Evolutionary conservation across 2,888 invertebrate species (phyloP).

Genomic region (Hirtodrosophila cameraria): DNA sequence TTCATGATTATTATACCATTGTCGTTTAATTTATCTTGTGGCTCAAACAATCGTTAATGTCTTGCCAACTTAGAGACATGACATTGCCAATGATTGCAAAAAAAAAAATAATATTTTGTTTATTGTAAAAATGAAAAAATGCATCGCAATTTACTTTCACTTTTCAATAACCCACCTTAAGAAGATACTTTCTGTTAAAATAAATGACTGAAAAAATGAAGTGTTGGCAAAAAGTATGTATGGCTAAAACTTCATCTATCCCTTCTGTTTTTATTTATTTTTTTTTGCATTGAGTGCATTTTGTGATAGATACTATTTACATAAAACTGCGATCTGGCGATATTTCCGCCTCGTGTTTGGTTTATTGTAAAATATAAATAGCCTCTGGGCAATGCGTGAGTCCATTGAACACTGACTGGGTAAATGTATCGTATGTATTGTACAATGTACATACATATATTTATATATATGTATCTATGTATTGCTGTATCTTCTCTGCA

Average conservation of each 20-base stretch:
- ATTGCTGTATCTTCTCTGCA: conserved; percentile 31
- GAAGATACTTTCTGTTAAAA: too few relatives aligned
- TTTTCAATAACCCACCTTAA: too few relatives aligned
- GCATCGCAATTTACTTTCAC: too few relatives aligned
- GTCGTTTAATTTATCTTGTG: too few relatives aligned
- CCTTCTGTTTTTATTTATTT: too few relatives aligned
- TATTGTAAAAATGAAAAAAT: too few relatives aligned
- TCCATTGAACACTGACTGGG: conserved; percentile 58
- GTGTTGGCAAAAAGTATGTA: not conserved
- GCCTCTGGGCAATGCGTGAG: conserved; percentile 61
- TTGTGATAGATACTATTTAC: conserved; percentile 17
- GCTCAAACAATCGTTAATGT: too few relatives aligned
- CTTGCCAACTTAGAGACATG: too few relatives aligned
- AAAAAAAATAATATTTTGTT: too few relatives aligned
- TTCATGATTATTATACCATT: too few relatives aligned
- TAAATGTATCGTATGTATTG: too few relatives aligned
- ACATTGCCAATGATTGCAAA: too few relatives aligned
- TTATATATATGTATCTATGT: conserved; percentile 15
- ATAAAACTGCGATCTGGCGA: conserved; percentile 29
- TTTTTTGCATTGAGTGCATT: conserved; percentile 24
- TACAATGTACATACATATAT: conserved; percentile 9
- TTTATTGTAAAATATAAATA: conserved; percentile 58
- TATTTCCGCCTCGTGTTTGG: conserved; percentile 50
- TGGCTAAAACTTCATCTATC: not conserved
- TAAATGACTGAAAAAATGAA: not conserved